Evolutionary conservation across 1,140 invertebrate genomes (phyloP).

Genomic region (Cryptotermes secundus): DNA sequence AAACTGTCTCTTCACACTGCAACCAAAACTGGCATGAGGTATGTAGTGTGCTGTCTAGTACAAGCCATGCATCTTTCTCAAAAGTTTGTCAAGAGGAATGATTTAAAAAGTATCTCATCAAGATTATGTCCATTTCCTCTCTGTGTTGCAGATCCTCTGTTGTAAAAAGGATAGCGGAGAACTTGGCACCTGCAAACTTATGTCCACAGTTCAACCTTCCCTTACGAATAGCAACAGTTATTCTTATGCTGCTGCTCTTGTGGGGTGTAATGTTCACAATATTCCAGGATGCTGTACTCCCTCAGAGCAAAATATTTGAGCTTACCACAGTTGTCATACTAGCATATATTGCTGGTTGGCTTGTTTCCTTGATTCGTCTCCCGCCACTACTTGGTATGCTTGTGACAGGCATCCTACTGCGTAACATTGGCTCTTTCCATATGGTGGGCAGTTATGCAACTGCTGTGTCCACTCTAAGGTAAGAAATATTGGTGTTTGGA

Average conservation of each 20-base stretch:
- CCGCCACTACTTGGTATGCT: constrained; percentile 54
- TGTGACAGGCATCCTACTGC: constrained; percentile 45
- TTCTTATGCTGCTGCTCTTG: not conserved
- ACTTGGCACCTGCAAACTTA: not conserved
- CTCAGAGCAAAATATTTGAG: not conserved
- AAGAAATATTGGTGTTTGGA: not conserved
- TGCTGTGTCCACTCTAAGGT: constrained; percentile 30
- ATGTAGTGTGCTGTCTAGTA: no score
- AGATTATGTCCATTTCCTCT: not conserved
- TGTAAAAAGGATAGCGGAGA: not conserved
- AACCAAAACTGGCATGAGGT: no score
- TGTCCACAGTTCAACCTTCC: constrained; percentile 12
- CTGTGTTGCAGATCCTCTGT: not conserved
- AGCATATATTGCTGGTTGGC: constrained; percentile 24
- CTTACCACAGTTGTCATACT: constrained; percentile 21
- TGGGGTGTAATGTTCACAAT: constrained; percentile 21
- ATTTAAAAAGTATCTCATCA: no score
- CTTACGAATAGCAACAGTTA: not conserved
- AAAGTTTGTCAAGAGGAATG: no score
- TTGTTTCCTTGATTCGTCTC: constrained; percentile 37
- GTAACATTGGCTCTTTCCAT: constrained; percentile 41
- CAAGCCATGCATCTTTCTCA: no score
- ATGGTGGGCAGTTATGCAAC: constrained; percentile 21
- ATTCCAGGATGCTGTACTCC: constrained; percentile 15
- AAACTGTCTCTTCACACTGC: no score